Evolutionary conservation across 2,113 vertebrate species (phyloP).

Genomic region (Anhinga rufa): DNA sequence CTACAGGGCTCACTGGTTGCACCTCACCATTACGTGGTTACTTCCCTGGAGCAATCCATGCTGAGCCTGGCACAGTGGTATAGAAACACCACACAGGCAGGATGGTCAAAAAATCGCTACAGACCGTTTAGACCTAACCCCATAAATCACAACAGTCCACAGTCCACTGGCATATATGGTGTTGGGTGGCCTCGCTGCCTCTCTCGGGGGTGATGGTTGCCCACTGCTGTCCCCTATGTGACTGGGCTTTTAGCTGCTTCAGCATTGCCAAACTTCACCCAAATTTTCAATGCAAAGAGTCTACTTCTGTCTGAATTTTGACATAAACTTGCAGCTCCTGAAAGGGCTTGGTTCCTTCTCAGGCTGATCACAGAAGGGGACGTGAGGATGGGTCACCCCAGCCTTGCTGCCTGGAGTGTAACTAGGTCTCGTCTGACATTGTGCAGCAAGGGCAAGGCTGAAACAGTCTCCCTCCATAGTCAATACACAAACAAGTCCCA

Average conservation of each 20-base stretch:
- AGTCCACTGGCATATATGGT: background rate
- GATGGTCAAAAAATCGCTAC: background rate
- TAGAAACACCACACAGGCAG: background rate
- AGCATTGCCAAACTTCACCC: background rate
- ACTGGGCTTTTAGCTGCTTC: background rate
- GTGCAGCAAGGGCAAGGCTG: background rate
- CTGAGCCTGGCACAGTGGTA: background rate
- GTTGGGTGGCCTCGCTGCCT: background rate
- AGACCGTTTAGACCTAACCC: background rate
- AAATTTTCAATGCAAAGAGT: background rate
- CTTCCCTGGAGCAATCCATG: background rate
- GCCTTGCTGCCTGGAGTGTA: background rate
- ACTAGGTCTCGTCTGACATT: rapidly evolving
- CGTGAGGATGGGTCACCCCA: background rate
- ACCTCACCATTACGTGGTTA: background rate
- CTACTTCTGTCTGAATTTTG: background rate
- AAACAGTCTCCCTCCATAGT: background rate
- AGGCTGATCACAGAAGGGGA: background rate
- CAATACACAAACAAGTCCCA: background rate
- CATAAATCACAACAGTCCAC: background rate
- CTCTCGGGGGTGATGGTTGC: background rate
- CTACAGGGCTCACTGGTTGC: background rate
- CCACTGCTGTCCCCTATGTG: background rate
- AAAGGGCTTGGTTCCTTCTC: background rate
- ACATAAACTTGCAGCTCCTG: background rate